Base-by-base conservation (phyloP, 2,113 vertebrate genomes). In the Sylvia atricapilla region DNA sequence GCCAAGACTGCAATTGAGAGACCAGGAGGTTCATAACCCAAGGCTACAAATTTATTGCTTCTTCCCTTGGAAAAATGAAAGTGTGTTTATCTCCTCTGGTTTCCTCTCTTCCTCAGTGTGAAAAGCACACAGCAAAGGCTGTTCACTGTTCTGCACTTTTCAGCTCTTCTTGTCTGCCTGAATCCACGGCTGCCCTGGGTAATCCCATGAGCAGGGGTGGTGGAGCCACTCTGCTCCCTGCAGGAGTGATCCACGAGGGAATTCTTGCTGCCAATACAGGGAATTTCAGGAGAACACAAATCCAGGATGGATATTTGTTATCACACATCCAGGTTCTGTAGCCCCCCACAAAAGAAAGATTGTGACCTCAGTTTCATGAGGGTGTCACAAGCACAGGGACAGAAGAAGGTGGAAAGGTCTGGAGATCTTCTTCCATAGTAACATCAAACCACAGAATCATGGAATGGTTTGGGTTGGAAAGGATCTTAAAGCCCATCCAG, bases 31-130 rank as follows among this genome's bases (percentile, higher is more conserved):
- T 94, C 80, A 50, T 75, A 81, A 92, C 93, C 95, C 50, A 82
- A 56, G 85, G 96, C 94, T 82, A 77, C 1, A 6, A 63, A 47
- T 41, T 95, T 96, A 96, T 77, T 96, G 90, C 84, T 94, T 95
- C 89, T 91, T 95, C 84, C 52, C 59, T 69, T 66, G 56, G 84
- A 90, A 95, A 90, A 94, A 94, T 79, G 66, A 56, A 76, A 53
- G 43, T 23, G 46, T 78, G 43, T 83, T 95, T 52, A 59, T 77
- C 67, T 83, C 83, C 80, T 85, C 85, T 33, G 37, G 33, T 56
- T 93, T 46, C 52, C 23, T 63, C 39, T 86, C 37, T 55, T 10
- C 10, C n/a, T 84, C 0, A 0, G 14, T 73, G 66, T 60, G 81
- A 74, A 70, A 82, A 77, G 47, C 39, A 37, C 15, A 2, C 16